Evolutionary conservation across 2,113 vertebrate genomes (phyloP).

Genomic region (Pituophis catenifer): DNA sequence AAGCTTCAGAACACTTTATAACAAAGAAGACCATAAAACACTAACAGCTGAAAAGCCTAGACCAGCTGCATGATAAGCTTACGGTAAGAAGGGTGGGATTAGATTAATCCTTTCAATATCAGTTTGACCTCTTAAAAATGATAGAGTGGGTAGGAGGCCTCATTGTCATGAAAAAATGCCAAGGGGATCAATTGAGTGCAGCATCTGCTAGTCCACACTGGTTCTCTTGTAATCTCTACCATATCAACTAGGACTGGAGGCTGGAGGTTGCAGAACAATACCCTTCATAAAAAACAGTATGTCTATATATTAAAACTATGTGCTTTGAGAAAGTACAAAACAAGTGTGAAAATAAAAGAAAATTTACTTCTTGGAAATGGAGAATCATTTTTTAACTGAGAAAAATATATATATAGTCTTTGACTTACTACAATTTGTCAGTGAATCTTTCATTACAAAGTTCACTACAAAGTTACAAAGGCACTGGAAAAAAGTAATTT

Average conservation of each 20-base stretch:
- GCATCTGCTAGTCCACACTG: slow-evolving; percentile 59
- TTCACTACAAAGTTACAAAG: background rate
- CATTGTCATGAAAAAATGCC: slow-evolving; percentile 38
- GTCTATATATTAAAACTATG: background rate
- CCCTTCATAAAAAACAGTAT: background rate
- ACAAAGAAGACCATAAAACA: slow-evolving; percentile 50
- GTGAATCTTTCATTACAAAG: background rate
- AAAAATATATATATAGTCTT: background rate
- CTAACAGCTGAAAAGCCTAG: slow-evolving; percentile 56
- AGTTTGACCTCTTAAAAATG: slow-evolving; percentile 56
- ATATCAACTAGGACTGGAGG: slow-evolving; percentile 4
- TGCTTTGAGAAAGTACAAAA: accelerated
- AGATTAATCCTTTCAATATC: slow-evolving; percentile 67
- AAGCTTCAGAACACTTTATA: background rate
- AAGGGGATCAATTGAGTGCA: slow-evolving; percentile 43
- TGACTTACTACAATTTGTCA: background rate
- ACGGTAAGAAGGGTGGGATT: slow-evolving; percentile 28
- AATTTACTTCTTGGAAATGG: slow-evolving; percentile 13
- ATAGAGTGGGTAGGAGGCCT: slow-evolving; percentile 55
- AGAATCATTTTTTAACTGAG: background rate
- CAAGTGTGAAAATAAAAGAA: background rate
- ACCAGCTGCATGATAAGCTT: slow-evolving; percentile 45
- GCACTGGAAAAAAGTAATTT: background rate
- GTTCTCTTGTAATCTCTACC: slow-evolving; percentile 10
- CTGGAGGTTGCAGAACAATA: background rate